phyloP scores from a whole-genome alignment of 2,113 vertebrate genomes.

The Polyodon spathula region DNA sequence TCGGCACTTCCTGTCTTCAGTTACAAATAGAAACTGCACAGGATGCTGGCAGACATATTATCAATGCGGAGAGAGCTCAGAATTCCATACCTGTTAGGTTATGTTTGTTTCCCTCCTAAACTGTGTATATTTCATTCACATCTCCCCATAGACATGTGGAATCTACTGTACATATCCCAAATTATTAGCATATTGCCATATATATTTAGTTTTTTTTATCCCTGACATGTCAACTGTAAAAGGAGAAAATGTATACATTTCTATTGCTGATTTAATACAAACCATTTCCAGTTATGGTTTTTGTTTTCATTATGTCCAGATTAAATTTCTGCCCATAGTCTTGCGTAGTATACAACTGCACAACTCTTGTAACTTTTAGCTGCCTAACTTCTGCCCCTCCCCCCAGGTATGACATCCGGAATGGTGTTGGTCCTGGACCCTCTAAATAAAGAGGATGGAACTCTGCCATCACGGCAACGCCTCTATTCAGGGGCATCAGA shows the following conservation, averaged over 20 bases:
- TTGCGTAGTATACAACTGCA: constrained; percentile 13
- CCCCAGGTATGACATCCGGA: constrained; percentile 41
- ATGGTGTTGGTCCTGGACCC: constrained; percentile 60
- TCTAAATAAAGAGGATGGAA: constrained; percentile 42
- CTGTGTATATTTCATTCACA: no score
- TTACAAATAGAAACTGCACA: constrained; percentile 1
- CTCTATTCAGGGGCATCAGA: constrained; percentile 44
- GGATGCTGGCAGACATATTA: neutral
- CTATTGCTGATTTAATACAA: no score
- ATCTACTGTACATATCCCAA: no score
- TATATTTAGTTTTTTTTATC: no score
- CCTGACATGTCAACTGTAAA: no score
- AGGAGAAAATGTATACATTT: no score
- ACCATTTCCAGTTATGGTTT: no score
- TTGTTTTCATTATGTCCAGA: no score
- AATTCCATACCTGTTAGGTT: neutral
- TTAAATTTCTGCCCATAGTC: neutral
- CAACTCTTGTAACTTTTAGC: constrained; percentile 31
- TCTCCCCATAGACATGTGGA: no score
- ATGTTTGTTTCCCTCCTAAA: no score
- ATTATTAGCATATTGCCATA: no score
- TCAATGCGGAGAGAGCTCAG: no score
- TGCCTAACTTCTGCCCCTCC: constrained; percentile 15
- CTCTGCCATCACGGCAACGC: constrained; percentile 36
- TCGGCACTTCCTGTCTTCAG: constrained; percentile 19